Evolutionary conservation across 2,888 invertebrate genomes (phyloP).

Genomic region (Odiellus spinosus): DNA sequence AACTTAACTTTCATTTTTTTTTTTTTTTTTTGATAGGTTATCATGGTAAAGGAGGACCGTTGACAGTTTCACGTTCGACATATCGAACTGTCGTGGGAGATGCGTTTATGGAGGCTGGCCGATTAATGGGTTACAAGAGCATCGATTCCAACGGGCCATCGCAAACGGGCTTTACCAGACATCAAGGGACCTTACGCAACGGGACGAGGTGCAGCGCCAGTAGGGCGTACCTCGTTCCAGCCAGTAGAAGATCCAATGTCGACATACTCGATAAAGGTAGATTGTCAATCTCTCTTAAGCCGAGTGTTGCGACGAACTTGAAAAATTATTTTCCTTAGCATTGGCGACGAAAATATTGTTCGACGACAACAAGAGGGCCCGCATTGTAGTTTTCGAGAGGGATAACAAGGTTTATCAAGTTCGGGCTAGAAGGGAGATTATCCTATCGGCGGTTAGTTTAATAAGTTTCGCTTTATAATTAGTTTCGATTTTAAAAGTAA

Average conservation of each 20-base stretch:
- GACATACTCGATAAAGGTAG: slow-evolving; percentile 44
- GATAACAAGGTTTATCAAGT: slow-evolving; percentile 53
- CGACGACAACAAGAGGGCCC: slow-evolving; percentile 48
- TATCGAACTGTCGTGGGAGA: neutral
- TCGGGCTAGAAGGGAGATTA: slow-evolving; percentile 64
- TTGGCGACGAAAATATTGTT: neutral
- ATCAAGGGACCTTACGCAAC: slow-evolving; percentile 69
- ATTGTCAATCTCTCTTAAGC: too few species aligned
- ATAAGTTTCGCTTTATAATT: too few species aligned
- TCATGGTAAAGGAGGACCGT: too few species aligned
- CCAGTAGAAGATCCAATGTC: slow-evolving; percentile 56
- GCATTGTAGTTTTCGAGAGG: slow-evolving; percentile 62
- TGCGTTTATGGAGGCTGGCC: neutral
- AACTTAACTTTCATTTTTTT: too few species aligned
- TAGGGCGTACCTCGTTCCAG: slow-evolving; percentile 69
- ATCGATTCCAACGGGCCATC: neutral
- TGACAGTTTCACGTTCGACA: neutral
- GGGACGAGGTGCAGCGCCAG: slow-evolving; percentile 74
- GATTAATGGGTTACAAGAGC: neutral
- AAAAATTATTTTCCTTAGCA: too few species aligned
- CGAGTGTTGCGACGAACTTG: too few species aligned
- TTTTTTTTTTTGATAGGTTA: too few species aligned
- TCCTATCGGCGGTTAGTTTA: slow-evolving; percentile 70
- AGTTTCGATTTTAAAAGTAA: too few species aligned
- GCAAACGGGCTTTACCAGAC: slow-evolving; percentile 50